Evolutionary conservation across 2,888 invertebrate species (phyloP), one percentile per base, ranked within the genome.

Genomic region (Candidula unifasciata): DNA sequence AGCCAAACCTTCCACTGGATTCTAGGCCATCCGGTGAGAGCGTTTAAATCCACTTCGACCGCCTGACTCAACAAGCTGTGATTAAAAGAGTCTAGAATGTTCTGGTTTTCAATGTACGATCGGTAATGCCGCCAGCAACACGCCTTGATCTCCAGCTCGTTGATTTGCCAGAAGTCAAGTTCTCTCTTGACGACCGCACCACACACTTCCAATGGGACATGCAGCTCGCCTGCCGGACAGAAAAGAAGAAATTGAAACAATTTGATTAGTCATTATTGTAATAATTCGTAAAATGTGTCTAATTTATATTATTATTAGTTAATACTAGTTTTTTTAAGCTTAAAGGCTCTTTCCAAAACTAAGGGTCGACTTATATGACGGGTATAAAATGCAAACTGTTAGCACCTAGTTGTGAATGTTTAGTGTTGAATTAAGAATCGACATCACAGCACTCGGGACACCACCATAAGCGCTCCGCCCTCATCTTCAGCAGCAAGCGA

Each of bases 141-240:
- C 3, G 93, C 91, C 84, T 92, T 91, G 79, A 93, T 93, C 81
- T 90, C 90, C 79, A 89, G 89, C 87, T 93, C 92, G 82, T 92
- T 90, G 33, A 93, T 91, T 84, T 92, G 92, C 93, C 93, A 93
- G 88, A 91, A 93, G 84, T 93, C 92, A 74, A 93, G 87, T 85
- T 93, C 93, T 35, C 93, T 87, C 87, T 93, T 92, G 37, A 93
- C 93, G 30, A 93, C 93, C 18, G 93, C 93, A 5, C 93, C 93
- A 82, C 93, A 93, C 18, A 93, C 93, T 87, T 93, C 92, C 76
- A 93, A 87, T 0, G 93, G 93, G 21, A 93, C 91, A 85, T 93
- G 93, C 18, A 93, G 90, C 87, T 93, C 93, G 77, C 93, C 93
- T 92, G 91, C 85, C 88, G 73, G 57, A 82, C 80, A 84, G 73